These are phyloP conservation scores for Lonchura striata DNA, from an alignment of 2,113 vertebrate genomes.

Conservation along the genomic window DNA sequence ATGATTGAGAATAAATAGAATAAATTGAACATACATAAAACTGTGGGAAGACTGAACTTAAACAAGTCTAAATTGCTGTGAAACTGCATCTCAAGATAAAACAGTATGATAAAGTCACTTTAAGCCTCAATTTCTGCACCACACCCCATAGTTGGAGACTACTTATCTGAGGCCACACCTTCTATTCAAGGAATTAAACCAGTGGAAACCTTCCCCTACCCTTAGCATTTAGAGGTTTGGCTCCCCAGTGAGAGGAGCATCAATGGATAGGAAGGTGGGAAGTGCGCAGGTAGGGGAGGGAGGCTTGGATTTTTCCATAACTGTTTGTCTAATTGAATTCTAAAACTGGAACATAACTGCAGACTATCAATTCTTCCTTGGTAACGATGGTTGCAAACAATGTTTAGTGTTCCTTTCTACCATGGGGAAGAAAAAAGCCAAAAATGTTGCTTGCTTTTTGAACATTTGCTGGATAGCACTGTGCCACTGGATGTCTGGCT, in stretches of 20 bases:
- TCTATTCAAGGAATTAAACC: neutral
- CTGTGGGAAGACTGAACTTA: neutral
- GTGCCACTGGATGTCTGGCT: neutral
- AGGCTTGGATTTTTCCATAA: neutral
- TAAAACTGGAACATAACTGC: neutral
- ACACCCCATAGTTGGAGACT: neutral
- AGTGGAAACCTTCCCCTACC: neutral
- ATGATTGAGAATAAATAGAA: neutral
- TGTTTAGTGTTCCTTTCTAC: neutral
- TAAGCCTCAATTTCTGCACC: neutral
- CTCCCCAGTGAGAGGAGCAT: neutral
- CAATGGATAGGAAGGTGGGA: neutral
- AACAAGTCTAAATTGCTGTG: neutral
- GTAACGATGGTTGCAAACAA: neutral
- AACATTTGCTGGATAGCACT: neutral
- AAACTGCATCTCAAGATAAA: neutral
- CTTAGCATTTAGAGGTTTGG: neutral
- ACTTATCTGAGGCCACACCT: neutral
- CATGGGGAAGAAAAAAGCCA: neutral
- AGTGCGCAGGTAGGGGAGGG: rapidly evolving
- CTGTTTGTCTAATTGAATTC: neutral
- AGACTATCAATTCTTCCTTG: neutral
- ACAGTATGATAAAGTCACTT: neutral
- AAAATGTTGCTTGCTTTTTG: neutral
- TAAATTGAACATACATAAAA: neutral